phyloP scores from a whole-genome alignment of 2,113 vertebrate genomes.

The Ardeotis arabs region DNA sequence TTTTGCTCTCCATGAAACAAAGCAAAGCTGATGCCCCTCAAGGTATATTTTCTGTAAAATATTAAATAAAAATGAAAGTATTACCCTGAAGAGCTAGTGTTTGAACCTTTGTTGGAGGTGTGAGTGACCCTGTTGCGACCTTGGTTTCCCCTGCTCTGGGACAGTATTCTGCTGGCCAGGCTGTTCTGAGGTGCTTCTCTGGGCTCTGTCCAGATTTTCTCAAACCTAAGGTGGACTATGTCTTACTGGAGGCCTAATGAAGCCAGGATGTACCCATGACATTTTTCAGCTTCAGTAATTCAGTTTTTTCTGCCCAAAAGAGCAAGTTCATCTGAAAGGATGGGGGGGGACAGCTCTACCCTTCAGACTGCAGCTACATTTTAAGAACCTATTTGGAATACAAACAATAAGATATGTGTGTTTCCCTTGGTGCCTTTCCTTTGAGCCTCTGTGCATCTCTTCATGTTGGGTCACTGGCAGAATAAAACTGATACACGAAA shows the following conservation, averaged over 20 bases:
- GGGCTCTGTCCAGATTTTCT: background rate
- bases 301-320: background rate
- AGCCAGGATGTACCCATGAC: background rate
- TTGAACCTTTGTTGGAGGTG: background rate
- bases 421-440: slow-evolving; percentile 2
- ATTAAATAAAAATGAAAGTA: background rate
- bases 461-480: slow-evolving; percentile 38
- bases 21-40: background rate
- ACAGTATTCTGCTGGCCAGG: background rate
- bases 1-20: background rate
- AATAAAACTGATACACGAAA: slow-evolving; percentile 56
- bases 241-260: background rate
- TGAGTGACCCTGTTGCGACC: background rate
- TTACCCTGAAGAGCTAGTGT: background rate
- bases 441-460: background rate
- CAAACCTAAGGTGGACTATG: background rate
- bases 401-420: background rate
- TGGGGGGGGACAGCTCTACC: background rate
- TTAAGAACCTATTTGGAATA: background rate
- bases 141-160: background rate
- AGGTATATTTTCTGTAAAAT: background rate
- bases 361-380: background rate
- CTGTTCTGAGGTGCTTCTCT: background rate
- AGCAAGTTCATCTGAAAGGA: background rate
- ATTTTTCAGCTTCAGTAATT: background rate